Evolutionary conservation across 2,113 vertebrate genomes (phyloP).

Genomic region (Callospermophilus lateralis): DNA sequence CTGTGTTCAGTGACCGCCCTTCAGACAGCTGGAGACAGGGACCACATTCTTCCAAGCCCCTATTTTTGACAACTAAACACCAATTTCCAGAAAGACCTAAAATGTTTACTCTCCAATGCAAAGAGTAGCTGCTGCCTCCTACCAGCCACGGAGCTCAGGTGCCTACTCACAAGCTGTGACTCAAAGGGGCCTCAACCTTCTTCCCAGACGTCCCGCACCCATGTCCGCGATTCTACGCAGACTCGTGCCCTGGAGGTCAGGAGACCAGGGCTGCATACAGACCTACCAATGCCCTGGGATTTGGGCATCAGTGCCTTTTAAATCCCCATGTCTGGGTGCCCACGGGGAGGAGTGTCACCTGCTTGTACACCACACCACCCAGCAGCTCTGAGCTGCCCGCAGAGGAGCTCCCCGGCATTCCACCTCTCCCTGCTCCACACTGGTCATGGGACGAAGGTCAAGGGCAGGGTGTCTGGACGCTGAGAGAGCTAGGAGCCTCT

Average conservation of each 20-base stretch:
- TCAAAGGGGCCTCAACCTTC: not conserved
- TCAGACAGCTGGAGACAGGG: not conserved
- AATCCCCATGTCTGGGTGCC: not conserved
- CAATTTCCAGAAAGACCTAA: not conserved
- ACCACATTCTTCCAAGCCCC: not conserved
- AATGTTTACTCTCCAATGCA: not conserved
- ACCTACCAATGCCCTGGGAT: not conserved
- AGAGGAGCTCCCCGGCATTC: rapidly evolving
- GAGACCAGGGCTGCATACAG: not conserved
- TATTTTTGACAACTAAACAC: not conserved
- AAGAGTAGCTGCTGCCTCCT: not conserved
- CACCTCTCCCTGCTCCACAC: not conserved
- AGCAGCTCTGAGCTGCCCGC: not conserved
- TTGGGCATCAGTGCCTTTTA: not conserved
- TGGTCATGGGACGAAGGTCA: not conserved
- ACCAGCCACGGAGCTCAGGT: not conserved
- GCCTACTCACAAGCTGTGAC: not conserved
- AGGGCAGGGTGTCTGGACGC: not conserved
- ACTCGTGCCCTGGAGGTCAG: too few relatives aligned
- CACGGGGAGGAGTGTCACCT: rapidly evolving
- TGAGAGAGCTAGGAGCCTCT: rapidly evolving
- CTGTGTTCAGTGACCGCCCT: not conserved
- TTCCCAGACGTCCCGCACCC: too few relatives aligned
- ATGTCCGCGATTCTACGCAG: not conserved
- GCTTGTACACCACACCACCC: too few relatives aligned